A percentile compares a stretch with the other conserved stretches of the same genome.
These are phyloP conservation scores for Sarcophaga peregrina DNA, from an alignment of 1,140 invertebrate species.

Conservation along the genomic window DNA sequence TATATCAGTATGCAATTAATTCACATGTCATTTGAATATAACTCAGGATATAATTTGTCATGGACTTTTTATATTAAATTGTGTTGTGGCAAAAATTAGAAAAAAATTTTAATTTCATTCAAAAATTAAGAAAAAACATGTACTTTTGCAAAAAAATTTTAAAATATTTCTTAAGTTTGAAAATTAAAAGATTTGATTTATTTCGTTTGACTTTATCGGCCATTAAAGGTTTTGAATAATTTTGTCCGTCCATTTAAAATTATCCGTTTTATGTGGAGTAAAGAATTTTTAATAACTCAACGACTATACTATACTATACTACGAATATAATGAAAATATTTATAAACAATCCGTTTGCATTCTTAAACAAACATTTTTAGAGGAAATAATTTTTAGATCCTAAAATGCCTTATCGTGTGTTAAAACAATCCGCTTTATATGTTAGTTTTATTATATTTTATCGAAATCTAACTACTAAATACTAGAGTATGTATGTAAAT, in stretches of 20 bases:
- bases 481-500: no score
- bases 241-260: constrained; percentile 1
- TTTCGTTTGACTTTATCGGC: neutral
- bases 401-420: constrained; percentile 19
- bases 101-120: no score
- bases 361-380: neutral
- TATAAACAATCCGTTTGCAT: neutral
- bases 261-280: no score
- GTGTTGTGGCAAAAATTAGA: no score
- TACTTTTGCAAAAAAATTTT: constrained; percentile 2
- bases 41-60: no score
- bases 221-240: neutral
- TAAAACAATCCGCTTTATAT: constrained; percentile 2
- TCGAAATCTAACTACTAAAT: no score
- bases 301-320: neutral
- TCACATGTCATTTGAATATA: no score
- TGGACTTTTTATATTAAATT: no score
- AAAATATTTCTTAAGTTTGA: neutral
- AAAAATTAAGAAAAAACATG: neutral
- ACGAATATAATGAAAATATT: neutral
- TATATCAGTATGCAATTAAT: no score
- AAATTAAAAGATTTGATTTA: neutral
- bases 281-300: neutral
- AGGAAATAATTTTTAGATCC: neutral
- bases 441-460: neutral